phyloP scores from a whole-genome alignment of 2,888 invertebrate genomes.

The Phalera bucephala region DNA sequence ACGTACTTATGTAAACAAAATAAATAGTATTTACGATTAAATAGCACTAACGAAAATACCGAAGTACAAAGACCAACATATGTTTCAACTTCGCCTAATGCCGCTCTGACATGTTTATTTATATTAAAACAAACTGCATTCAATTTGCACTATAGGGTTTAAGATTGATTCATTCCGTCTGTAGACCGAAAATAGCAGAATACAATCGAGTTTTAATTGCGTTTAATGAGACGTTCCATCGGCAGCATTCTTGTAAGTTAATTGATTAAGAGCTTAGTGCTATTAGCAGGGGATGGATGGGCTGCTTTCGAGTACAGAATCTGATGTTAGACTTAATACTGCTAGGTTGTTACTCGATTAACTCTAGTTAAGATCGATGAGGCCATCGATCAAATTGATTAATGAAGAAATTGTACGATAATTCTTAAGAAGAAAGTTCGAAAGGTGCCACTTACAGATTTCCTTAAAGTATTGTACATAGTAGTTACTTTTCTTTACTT shows the following conservation, averaged over 20 bases:
- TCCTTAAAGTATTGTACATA: too few species aligned
- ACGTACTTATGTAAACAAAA: too few species aligned
- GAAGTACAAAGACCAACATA: constrained; percentile 2
- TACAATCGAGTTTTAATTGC: constrained; percentile 4
- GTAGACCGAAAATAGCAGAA: constrained; percentile 18
- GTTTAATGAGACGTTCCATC: background rate
- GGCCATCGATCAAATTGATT: background rate
- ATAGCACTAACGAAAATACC: background rate
- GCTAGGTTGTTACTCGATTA: background rate
- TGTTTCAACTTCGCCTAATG: constrained; percentile 10
- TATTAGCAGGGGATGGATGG: background rate
- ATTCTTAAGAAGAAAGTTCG: too few species aligned
- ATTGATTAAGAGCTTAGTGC: background rate
- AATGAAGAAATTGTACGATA: constrained; percentile 1
- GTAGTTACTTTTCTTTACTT: too few species aligned
- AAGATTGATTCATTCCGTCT: constrained; percentile 18
- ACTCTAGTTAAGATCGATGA: background rate
- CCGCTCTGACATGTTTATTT: constrained; percentile 14
- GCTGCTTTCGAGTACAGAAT: background rate
- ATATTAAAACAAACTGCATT: constrained; percentile 16
- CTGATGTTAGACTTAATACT: background rate
- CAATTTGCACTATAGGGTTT: constrained; percentile 19
- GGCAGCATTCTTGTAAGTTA: background rate
- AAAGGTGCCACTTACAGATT: too few species aligned
- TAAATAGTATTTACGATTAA: too few species aligned